Percentiles rank a stretch among this genome's conserved stretches.
phyloP scores from a whole-genome alignment of 2,797 vertebrate species.

The Phalanger gymnotis region DNA sequence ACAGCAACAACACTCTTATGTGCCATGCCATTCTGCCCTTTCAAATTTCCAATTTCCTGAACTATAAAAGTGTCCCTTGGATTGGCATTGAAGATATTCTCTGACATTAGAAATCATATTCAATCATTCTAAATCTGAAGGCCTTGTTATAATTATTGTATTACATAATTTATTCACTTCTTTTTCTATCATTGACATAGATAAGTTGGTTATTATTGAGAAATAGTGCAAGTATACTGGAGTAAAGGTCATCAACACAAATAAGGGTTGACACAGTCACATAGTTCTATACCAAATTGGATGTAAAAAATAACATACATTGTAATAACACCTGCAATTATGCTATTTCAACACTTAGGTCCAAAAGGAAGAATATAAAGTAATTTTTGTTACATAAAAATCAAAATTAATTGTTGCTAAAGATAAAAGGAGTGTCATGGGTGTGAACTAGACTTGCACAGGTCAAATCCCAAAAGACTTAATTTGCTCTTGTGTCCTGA shows the following conservation, averaged over 20 bases:
- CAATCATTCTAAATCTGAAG: background rate
- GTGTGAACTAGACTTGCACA: background rate
- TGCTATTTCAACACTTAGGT: background rate
- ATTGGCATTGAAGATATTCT: background rate
- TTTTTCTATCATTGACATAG: background rate
- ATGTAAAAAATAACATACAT: background rate
- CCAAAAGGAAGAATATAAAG: background rate
- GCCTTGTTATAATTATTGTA: background rate
- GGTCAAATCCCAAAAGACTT: background rate
- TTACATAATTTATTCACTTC: background rate
- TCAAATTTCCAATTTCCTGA: background rate
- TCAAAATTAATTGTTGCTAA: background rate
- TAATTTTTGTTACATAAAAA: background rate
- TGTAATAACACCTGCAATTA: background rate
- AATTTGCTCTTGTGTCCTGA: background rate
- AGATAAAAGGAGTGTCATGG: background rate
- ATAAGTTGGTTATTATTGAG: background rate
- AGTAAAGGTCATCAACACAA: slow-evolving; percentile 19
- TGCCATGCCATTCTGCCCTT: background rate
- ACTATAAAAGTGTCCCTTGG: background rate
- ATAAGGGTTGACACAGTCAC: background rate
- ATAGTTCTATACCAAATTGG: background rate
- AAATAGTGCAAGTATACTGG: background rate
- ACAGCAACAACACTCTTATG: background rate
- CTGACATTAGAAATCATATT: background rate